These are phyloP conservation scores for Cygnus olor DNA, from an alignment of 2,797 vertebrate genomes.

Conservation along the genomic window DNA sequence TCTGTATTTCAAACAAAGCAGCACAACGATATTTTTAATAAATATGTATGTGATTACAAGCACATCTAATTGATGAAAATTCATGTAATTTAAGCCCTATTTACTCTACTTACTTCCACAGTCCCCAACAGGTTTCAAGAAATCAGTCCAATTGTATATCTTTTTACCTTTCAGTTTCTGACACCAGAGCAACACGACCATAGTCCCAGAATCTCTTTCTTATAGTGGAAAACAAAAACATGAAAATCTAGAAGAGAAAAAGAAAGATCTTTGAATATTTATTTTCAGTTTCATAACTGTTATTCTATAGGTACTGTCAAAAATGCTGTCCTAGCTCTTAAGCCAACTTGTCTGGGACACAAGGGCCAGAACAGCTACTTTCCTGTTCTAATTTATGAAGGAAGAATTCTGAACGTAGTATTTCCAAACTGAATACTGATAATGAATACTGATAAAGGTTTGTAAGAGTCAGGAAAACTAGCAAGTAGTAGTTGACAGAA, in stretches of 20 bases:
- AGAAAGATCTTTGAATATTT: not conserved
- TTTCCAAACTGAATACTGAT: not conserved
- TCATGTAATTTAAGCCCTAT: not conserved
- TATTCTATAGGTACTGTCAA: not conserved
- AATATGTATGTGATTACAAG: not conserved
- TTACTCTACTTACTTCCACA: not conserved
- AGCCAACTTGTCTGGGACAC: not conserved
- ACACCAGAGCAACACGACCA: constrained; percentile 90
- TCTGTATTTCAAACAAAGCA: not conserved
- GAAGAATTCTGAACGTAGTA: not conserved
- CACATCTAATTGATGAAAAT: not conserved
- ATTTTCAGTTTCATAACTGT: not conserved
- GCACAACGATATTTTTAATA: not conserved
- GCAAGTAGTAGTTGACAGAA: not conserved
- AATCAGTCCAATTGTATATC: not conserved
- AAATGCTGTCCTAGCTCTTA: not conserved
- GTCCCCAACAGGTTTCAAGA: not conserved
- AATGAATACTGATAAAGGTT: not conserved
- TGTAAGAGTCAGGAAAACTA: not conserved
- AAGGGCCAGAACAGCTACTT: not conserved
- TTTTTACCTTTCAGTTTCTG: constrained; percentile 84
- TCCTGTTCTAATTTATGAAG: not conserved
- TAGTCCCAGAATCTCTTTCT: constrained; percentile 94
- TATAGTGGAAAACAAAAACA: constrained; percentile 88
- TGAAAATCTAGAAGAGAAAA: constrained; percentile 80